Base-by-base conservation (phyloP, 2,797 vertebrate species). In the Coccyzus lansbergi region DNA sequence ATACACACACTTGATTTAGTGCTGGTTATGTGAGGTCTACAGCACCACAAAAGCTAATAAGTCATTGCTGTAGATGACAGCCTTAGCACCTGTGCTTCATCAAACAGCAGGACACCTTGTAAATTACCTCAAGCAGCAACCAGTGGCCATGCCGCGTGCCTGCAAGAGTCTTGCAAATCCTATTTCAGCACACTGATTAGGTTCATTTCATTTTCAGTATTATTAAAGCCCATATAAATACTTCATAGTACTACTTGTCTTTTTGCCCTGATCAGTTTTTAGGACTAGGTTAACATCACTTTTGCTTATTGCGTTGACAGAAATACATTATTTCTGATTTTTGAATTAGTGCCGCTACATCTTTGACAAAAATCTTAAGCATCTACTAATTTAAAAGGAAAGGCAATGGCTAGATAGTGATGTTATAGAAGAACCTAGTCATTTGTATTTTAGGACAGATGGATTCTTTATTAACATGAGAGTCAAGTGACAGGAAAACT, bases 1-100 rank as follows among this genome's bases (percentile, higher is more conserved):
- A 93, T 92, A 96, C 78, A 90, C 94, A 86, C 88, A 93, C 96
- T 97, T 97, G 96, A 98, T 97, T 96, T 97, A 97, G 94, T 95
- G 96, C 91, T 95, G 94, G 95, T 94, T 96, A 95, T 91, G 90
- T 60, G 92, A 97, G 88, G 96, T 94, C 93, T 95, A 88, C 68
- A 96, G 94, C 88, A 74, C 55, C 96, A 93, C 83, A 78, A 89
- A 94, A 92, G 92, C 91, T 96, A 97, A 86, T 97, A 97, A 97
- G 97, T 97, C 97, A 97, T 71, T 49, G 64, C 93, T 94, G 87
- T 85, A 88, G 95, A 95, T 95, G 96, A 96, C 96, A 97, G 92
- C 64, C 83, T 76, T 77, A 97, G 94, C 94, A 97, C 94, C 95
- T 97, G 96, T 92, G 94, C 95, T 97, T 96, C 94, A 96, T 97